Conservation (phyloP, 2,113 vertebrate species). For the Alces alces region DNA sequence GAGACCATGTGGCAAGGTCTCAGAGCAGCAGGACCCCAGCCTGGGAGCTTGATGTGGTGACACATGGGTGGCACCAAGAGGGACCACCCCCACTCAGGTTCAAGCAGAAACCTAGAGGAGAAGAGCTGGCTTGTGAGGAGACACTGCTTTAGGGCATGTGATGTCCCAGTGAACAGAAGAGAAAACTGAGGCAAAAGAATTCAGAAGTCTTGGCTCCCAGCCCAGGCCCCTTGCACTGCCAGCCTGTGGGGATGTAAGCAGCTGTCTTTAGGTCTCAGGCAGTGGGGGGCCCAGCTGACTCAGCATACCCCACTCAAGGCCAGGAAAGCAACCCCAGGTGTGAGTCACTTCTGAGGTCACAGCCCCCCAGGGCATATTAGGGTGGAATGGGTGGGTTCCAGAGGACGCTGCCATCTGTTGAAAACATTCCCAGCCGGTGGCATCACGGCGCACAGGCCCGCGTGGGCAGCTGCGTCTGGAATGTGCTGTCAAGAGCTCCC, state of each 20-base stretch:
- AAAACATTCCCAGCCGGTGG: slow-evolving; percentile 18
- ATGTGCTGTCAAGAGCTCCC: not conserved
- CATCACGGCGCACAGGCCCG: not conserved
- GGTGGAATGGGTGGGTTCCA: not conserved
- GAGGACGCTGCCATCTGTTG: not conserved
- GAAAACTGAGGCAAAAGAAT: not conserved
- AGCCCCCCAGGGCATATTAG: not conserved
- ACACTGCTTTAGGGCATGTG: not conserved
- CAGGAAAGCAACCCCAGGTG: not conserved
- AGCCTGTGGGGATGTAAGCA: rapidly evolving
- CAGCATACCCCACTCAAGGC: not conserved
- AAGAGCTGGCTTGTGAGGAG: not conserved
- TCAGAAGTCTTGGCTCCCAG: not conserved
- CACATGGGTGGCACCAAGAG: not conserved
- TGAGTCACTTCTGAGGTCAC: slow-evolving; percentile 15
- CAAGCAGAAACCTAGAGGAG: not conserved
- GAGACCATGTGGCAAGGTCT: not conserved
- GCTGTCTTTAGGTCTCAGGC: not conserved
- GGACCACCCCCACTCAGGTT: not conserved
- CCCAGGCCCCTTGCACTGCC: not conserved
- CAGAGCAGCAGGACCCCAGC: not conserved
- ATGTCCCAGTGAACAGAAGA: not conserved
- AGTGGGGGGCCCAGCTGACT: not conserved
- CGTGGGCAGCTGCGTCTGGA: slow-evolving; percentile 23
- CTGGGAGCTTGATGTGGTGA: not conserved